Base-by-base conservation (phyloP, 2,888 invertebrate species). In the Prenolepis imparis region DNA sequence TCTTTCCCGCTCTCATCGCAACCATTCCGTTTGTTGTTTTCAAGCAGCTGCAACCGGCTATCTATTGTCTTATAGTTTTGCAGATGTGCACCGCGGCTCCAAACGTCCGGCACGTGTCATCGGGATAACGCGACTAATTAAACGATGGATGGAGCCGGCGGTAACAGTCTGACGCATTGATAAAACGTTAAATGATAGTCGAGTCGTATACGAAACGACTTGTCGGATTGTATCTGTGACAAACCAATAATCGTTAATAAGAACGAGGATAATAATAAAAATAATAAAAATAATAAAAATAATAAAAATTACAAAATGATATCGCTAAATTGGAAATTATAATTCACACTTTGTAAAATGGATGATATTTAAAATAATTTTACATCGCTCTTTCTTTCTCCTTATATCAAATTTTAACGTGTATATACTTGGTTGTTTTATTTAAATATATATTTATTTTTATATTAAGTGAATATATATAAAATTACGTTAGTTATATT, bases 11-110 rank as follows among this genome's bases (percentile, higher is more conserved):
- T 61, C 83, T 32, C 9, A 6, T 39, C 39, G 41, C 48, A 28
- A 63, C 32, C 24, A 12, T 44, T 21, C 61, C 67, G 66, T 82
- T 90, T 86, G 52, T 52, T n/a, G 52, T 52, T 68, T 73, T 52
- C 78, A 83, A 84, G 87, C 90, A 90, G 90, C 90, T 90, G 90
- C 89, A 89, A 61, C 81, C 72, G 28, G 21, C 84, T 81, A 82
- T 83, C 86, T 86, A 90, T 90, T 91, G 91, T 89, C 90, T 91
- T 86, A 28, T 28, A 91, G 83, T 91, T 91, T 91, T 87, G 91
- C 90, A 89, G 91, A 91, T 91, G 91, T 82, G 90, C 90, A 82
- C 67, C 87, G 80, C 44, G 77, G 55, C 72, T 66, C 70, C 57
- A 64, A 85, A 86, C 83, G 70, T 64, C 84, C 63, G 75, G 82